phyloP scores from a whole-genome alignment of 1,140 invertebrate genomes.

The Drosophila pseudoananassae region DNA sequence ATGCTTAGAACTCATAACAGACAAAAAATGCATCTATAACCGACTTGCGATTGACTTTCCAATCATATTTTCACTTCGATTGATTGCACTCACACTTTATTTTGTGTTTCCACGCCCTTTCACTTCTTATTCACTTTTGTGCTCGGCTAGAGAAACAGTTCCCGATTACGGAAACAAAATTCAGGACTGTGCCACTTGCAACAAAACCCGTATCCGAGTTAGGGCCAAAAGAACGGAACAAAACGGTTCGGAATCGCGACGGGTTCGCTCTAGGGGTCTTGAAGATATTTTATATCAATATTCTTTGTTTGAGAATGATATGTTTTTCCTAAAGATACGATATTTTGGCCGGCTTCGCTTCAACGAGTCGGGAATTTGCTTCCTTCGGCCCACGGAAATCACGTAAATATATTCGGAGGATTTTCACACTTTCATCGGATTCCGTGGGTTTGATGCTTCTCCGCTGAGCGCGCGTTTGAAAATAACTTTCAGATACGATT shows the following conservation, averaged over 20 bases:
- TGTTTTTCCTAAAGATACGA: no score
- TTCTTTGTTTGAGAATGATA: no score
- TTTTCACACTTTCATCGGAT: no score
- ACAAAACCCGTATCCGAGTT: slow-evolving; percentile 20
- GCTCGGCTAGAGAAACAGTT: slow-evolving; percentile 7
- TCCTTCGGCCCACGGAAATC: no score
- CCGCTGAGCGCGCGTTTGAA: no score
- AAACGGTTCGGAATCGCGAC: slow-evolving; percentile 26
- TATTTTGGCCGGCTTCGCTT: no score
- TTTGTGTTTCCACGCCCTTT: slow-evolving; percentile 11
- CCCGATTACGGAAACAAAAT: slow-evolving; percentile 6
- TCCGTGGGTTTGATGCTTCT: no score
- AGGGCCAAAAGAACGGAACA: slow-evolving; percentile 27
- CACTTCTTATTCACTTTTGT: slow-evolving; percentile 23
- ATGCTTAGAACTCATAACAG: slow-evolving; percentile 27
- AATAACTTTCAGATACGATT: no score
- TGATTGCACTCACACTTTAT: slow-evolving; percentile 38
- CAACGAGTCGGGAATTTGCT: no score
- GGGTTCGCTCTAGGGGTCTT: slow-evolving; percentile 26
- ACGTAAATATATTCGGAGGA: no score
- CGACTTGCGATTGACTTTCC: slow-evolving; percentile 8
- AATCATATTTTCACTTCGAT: slow-evolving; percentile 37
- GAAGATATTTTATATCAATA: no score
- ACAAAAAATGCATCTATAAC: slow-evolving; percentile 30
- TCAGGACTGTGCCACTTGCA: slow-evolving; percentile 24